Evolutionary conservation across 1,140 invertebrate species (phyloP), one percentile per base, ranked within the genome.

Genomic region (Gryllus bimaculatus): DNA sequence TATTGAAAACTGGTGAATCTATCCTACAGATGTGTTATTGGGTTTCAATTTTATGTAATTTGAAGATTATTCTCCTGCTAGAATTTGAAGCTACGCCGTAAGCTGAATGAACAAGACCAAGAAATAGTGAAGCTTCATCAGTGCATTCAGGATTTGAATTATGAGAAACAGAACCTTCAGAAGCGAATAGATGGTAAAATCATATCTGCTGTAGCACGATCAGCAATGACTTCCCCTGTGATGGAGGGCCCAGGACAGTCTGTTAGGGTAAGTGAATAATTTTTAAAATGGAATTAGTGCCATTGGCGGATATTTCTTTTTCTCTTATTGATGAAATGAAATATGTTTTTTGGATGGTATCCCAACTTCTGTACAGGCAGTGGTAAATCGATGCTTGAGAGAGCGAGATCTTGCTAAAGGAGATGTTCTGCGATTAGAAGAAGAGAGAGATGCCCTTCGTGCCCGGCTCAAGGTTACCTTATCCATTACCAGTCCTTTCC

Each of bases 381-480:
- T 81, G 47, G 81, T 88, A 12, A 87, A 87, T 80, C 84, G 86
- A 49, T 81, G 88, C 47, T 87, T 89, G 83, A 85, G 85, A 54
- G 89, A 90, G 82, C 83, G 88, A 78, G 88, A 90, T 81, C 82
- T 85, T 48, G 87, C 88, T 26, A 84, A 85, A 80, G 85, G 83
- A n/a, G 89, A 90, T 80, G 83, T 89, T 21, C 84, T 87, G 79
- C 84, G 87, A 79, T 81, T 90, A 48, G 87, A 89, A 80, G 85
- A 89, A 81, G 90, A 91, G 84, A 84, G 87, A 76, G 85, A 89
- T 82, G 84, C 86, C n/a, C 83, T 90, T 10, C 85, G 86, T 8
- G 85, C 88, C 80, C 86, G 86, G 83, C 83, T 90, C 13, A 87
- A 89, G 86, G 88, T 88, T 80, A 80, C 78, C 76, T 73, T 12